Percentiles rank a stretch among this genome's conserved stretches.
Conservation (phyloP, 30 jellyfish, hydroid and myxozoan genomes). For the Sanderia malayensis region DNA sequence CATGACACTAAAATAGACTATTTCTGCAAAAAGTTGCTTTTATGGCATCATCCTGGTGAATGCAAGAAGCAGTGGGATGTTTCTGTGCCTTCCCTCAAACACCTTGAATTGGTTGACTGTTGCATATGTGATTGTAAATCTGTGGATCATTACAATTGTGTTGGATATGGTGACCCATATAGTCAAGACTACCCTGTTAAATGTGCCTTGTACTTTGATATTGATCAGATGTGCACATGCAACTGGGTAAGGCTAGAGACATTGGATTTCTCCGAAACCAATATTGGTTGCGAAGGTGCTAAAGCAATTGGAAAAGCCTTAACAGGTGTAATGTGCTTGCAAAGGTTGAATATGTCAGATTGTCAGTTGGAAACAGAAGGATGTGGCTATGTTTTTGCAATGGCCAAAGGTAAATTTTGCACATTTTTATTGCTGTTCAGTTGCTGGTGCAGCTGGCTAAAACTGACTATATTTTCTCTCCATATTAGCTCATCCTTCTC, state of each 20-base stretch:
- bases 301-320: not conserved
- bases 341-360: not conserved
- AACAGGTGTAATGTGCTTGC: not conserved
- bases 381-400: not conserved
- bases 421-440: too few relatives aligned
- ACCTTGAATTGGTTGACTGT: not conserved
- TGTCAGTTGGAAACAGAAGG: not conserved
- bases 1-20: not conserved
- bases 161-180: not conserved
- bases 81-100: not conserved
- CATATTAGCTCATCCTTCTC: not conserved
- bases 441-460: not conserved
- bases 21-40: not conserved
- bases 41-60: not conserved
- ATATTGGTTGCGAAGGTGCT: not conserved
- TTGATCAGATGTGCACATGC: not conserved
- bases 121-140: not conserved
- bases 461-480: too few relatives aligned
- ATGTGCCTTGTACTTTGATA: not conserved
- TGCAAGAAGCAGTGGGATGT: not conserved
- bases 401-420: not conserved
- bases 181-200: not conserved
- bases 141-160: not conserved
- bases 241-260: slow-evolving; percentile 2
- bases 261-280: not conserved